Evolutionary conservation across 2,888 invertebrate genomes (phyloP).

Genomic region (Tiliacea aurago): DNA sequence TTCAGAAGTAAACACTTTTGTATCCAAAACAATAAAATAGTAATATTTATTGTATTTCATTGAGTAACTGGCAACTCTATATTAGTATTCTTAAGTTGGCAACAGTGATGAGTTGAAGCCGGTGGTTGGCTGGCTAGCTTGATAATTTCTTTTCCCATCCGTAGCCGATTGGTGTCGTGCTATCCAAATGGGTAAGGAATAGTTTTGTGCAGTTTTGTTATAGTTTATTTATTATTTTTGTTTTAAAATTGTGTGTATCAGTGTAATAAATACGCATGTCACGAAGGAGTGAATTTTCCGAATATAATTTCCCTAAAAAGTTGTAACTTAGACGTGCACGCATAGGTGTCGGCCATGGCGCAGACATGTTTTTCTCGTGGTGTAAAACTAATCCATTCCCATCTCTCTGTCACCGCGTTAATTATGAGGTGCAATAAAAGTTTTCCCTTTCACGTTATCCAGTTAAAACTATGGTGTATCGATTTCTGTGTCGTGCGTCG

Average conservation of each 20-base stretch:
- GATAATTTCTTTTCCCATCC: constrained; percentile 90
- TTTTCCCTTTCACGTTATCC: constrained; percentile 73
- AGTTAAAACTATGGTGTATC: constrained; percentile 72
- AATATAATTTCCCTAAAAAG: constrained; percentile 59
- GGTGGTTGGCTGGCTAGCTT: constrained; percentile 79
- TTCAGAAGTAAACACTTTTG: not conserved
- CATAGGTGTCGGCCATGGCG: constrained; percentile 90
- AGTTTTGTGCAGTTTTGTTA: constrained; percentile 83
- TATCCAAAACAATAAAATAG: not conserved
- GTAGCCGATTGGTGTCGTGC: constrained; percentile 91
- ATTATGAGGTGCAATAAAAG: constrained; percentile 79
- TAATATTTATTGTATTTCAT: not conserved
- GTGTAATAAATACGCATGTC: constrained; percentile 72
- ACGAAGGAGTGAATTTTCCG: constrained; percentile 77
- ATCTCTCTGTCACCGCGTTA: constrained; percentile 77
- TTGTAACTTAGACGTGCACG: constrained; percentile 73
- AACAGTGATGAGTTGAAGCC: constrained; percentile 77
- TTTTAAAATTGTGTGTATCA: constrained; percentile 74
- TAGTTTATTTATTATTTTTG: constrained; percentile 75
- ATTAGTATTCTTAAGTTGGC: constrained; percentile 77
- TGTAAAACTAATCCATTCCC: constrained; percentile 86
- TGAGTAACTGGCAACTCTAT: constrained; percentile 68
- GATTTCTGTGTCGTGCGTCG: constrained; percentile 79
- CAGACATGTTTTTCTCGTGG: constrained; percentile 91
- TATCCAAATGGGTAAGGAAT: constrained; percentile 90